These are phyloP conservation scores for Megaustenia siamemsis DNA, from an alignment of 2,888 invertebrate genomes.

Conservation along the genomic window DNA sequence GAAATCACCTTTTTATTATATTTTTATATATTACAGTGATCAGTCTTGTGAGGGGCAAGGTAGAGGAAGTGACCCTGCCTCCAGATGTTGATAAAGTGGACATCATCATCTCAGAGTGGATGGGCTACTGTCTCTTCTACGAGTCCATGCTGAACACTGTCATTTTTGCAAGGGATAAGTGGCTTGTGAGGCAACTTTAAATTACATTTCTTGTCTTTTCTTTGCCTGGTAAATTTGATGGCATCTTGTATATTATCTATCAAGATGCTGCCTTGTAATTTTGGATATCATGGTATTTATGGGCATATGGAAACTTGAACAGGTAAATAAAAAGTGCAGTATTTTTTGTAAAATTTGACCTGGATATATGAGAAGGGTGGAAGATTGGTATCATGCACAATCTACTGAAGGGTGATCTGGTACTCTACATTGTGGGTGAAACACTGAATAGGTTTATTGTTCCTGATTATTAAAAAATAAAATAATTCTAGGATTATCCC, in stretches of 20 bases:
- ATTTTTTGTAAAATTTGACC: too few relatives aligned
- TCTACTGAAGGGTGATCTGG: too few relatives aligned
- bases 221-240: not conserved
- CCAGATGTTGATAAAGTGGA: conserved; percentile 94
- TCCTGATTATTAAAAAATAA: too few relatives aligned
- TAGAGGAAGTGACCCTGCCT: conserved; percentile 96
- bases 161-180: conserved; percentile 97
- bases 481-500: too few relatives aligned
- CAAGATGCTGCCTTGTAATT: not conserved
- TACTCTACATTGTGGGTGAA: too few relatives aligned
- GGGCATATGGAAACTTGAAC: too few relatives aligned
- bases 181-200: conserved; percentile 84
- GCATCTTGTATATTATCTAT: not conserved
- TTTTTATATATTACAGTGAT: conserved; percentile 77
- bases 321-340: too few relatives aligned
- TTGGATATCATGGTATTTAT: too few relatives aligned
- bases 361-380: too few relatives aligned
- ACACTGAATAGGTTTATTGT: too few relatives aligned
- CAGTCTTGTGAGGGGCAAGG: conserved; percentile 83
- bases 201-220: not conserved
- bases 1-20: not conserved
- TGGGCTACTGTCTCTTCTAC: conserved; percentile 95
- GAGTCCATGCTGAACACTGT: conserved; percentile 99
- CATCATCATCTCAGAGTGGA: conserved; percentile 91
- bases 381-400: too few relatives aligned